A percentile compares a stretch with the other conserved stretches of the same genome.
Evolutionary conservation across 2,113 vertebrate species (phyloP).

Genomic region (Craseonycteris thonglongyai): DNA sequence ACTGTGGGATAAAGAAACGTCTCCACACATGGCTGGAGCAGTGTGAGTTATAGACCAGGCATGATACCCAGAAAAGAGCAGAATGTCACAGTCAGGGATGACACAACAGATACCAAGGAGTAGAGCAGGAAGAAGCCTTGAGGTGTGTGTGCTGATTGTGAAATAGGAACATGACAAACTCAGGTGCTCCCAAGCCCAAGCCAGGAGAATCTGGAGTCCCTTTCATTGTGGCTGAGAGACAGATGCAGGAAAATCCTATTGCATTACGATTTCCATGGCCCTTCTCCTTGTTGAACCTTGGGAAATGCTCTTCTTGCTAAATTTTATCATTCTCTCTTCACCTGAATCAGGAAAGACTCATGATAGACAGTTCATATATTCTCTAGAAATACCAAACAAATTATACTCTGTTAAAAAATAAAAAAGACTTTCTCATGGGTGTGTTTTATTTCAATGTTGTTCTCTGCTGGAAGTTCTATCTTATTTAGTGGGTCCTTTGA

Average conservation of each 20-base stretch:
- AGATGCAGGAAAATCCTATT: background rate
- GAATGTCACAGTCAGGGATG: background rate
- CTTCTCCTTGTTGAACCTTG: background rate
- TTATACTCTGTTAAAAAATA: background rate
- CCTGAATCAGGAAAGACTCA: background rate
- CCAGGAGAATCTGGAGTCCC: background rate
- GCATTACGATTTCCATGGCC: background rate
- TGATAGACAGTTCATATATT: background rate
- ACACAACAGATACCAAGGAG: background rate
- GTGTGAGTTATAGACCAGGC: background rate
- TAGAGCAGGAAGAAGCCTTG: background rate
- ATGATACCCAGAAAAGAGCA: background rate
- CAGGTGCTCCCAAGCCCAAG: background rate
- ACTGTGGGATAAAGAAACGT: background rate
- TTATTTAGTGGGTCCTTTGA: background rate
- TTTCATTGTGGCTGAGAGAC: background rate
- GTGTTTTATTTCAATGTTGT: background rate
- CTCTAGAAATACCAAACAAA: background rate
- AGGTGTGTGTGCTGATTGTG: background rate
- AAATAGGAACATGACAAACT: background rate
- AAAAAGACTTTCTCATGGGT: background rate
- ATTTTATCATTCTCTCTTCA: background rate
- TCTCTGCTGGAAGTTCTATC: background rate
- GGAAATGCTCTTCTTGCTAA: background rate
- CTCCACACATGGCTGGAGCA: background rate